Base-by-base conservation (phyloP, 2,888 invertebrate genomes). In the Ametastegia equiseti region DNA sequence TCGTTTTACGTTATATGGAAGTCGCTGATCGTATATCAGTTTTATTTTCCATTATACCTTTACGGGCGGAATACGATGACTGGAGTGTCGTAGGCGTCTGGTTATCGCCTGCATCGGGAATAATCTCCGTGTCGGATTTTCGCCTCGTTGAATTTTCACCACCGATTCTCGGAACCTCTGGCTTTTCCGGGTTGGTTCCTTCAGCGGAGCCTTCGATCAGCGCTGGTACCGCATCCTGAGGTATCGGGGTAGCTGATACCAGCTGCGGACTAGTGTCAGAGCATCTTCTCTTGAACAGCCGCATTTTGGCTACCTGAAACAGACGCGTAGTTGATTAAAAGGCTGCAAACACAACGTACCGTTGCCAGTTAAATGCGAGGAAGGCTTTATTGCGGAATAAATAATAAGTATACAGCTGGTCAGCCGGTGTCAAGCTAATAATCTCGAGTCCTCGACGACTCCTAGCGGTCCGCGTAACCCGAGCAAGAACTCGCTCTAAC, bases 201-300 rank as follows among this genome's bases (percentile, higher is more conserved):
- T 81, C 65, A n/a, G n/a, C 60, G 45, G 60, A n/a, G 42, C 13
- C 23, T 23, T 75, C 50, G 50, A 19, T 65, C 23, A 80, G 9
- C 39, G 83, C n/a, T 6, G 82, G 23, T 33, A 83, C 47, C 23
- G 81, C 86, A 47, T 90, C 90, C 83, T 88, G 90, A 6, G 87
- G 85, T 63, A 90, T 88, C 73, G 88, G 88, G 80, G 87, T 90
- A 73, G 87, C 92, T 86, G 88, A 91, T 77, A 94, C 94, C 84
- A 94, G 90, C 88, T 94, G 94, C 30, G 94, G 94, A 86, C 94
- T 93, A 81, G 93, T 93, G 87, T 94, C 93, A 82, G 93, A 93
- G 84, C 92, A 91, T 83, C 93, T 91, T 88, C 94, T 91, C 89
- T 93, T 93, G 88, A 94, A 94, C 82, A 94, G 90, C 86, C 93